Conservation (phyloP, 2,113 vertebrate genomes). For the Burhinus oedicnemus region DNA sequence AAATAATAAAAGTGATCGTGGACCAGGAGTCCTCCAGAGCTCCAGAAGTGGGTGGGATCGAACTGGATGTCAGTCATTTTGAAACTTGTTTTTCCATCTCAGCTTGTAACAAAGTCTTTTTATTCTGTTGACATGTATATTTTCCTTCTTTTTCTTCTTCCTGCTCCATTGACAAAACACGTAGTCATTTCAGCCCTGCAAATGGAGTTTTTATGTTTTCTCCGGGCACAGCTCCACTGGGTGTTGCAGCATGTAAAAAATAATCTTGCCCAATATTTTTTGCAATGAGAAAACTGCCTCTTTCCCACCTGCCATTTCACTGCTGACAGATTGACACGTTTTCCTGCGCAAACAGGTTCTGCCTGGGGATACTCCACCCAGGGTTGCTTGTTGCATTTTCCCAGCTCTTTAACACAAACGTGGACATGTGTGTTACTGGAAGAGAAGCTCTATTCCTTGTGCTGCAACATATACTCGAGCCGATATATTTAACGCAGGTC, state of each 20-base stretch:
- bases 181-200: neutral
- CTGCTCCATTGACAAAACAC: neutral
- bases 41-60: neutral
- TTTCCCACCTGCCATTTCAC: neutral
- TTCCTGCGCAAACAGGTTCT: neutral
- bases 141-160: neutral
- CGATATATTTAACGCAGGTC: neutral
- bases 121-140: neutral
- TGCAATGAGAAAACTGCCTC: neutral
- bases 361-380: neutral
- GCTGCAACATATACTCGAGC: neutral
- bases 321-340: neutral
- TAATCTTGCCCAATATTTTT: neutral
- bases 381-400: neutral
- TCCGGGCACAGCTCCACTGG: neutral
- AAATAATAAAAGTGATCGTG: neutral
- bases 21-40: neutral
- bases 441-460: neutral
- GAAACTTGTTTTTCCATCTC: neutral
- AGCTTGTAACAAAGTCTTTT: neutral
- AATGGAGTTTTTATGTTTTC: slow-evolving; percentile 11
- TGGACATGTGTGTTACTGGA: rapidly evolving
- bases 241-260: neutral
- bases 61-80: neutral
- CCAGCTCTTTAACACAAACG: neutral